phyloP scores from a whole-genome alignment of 2,888 invertebrate species.

The Periphyllus acericola region DNA sequence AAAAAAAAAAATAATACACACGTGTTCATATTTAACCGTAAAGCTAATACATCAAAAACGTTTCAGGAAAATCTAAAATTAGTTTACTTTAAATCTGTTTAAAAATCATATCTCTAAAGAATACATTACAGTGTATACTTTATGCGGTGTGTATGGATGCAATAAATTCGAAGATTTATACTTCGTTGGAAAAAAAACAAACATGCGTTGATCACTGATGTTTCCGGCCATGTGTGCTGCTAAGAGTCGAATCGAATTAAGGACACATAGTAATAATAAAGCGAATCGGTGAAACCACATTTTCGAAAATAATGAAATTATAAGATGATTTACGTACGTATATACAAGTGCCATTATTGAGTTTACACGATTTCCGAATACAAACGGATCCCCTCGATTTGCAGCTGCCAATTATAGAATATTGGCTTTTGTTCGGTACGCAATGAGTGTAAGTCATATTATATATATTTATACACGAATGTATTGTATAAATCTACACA shows the following conservation, averaged over 20 bases:
- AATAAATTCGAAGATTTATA: not conserved
- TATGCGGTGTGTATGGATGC: not conserved
- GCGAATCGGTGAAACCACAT: not conserved
- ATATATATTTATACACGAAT: not conserved
- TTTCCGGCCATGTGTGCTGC: constrained; percentile 7
- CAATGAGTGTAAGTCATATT: not conserved
- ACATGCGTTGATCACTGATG: not conserved
- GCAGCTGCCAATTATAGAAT: constrained; percentile 33
- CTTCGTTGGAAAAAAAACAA: not conserved
- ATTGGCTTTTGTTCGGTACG: constrained; percentile 4
- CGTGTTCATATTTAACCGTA: not conserved
- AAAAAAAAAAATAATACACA: not conserved
- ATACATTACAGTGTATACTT: no score
- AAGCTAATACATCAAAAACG: no score
- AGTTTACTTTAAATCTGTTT: no score
- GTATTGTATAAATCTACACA: not conserved
- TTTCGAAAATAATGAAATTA: constrained; percentile 29
- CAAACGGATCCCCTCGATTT: not conserved
- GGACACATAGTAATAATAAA: not conserved
- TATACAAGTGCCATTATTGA: constrained; percentile 34
- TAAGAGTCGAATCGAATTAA: not conserved
- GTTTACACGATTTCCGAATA: not conserved
- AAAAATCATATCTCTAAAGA: no score
- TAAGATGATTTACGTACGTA: not conserved
- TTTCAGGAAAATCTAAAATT: no score